Percentiles rank a stretch among this genome's conserved stretches.
Conservation (phyloP, 2,888 invertebrate genomes). For the Troides helena region DNA sequence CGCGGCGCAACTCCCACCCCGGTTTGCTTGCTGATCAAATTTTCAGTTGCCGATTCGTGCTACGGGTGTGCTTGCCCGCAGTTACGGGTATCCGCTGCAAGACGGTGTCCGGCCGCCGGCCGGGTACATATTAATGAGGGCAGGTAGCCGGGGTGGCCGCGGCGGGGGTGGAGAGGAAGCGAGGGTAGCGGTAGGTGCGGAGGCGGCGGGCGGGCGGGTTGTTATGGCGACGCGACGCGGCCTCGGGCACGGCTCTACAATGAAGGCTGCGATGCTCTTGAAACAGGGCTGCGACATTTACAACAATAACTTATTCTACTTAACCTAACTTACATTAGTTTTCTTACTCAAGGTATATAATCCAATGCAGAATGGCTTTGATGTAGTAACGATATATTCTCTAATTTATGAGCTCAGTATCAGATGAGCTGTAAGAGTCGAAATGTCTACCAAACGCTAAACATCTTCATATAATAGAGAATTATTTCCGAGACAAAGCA, state of each 20-base stretch:
- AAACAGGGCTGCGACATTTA: constrained; percentile 33
- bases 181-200: too few relatives aligned
- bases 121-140: constrained; percentile 76
- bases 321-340: too few relatives aligned
- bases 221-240: constrained; percentile 73
- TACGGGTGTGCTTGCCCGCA: constrained; percentile 37
- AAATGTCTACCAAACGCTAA: too few relatives aligned
- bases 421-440: too few relatives aligned
- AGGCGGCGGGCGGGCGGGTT: constrained; percentile 47
- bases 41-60: constrained; percentile 48
- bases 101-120: constrained; percentile 57
- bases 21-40: constrained; percentile 35
- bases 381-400: too few relatives aligned
- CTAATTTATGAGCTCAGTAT: too few relatives aligned
- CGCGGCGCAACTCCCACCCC: background rate
- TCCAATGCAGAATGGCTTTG: too few relatives aligned
- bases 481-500: too few relatives aligned
- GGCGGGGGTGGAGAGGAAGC: too few relatives aligned
- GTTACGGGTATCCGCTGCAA: constrained; percentile 47
- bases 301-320: background rate
- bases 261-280: constrained; percentile 58
- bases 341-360: too few relatives aligned
- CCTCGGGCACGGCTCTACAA: constrained; percentile 69
- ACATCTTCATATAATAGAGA: too few relatives aligned
- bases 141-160: constrained; percentile 47